Evolutionary conservation across 2,113 vertebrate species (phyloP).

Genomic region (Anarhynchus alexandrinus): DNA sequence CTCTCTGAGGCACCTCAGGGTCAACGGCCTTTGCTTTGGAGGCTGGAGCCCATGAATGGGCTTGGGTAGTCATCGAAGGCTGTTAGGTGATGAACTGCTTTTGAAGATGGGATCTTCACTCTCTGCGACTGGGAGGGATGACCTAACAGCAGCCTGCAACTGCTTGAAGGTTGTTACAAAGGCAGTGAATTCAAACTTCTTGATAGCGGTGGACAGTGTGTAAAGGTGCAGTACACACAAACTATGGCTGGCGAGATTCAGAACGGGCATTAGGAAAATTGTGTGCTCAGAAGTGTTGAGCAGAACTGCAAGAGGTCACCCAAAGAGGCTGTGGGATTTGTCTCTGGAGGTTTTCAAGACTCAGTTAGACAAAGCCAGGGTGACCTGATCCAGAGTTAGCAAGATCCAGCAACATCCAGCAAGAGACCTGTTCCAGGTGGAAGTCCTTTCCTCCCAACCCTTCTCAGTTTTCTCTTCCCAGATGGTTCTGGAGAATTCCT

Average conservation of each 20-base stretch:
- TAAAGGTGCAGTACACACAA: not conserved
- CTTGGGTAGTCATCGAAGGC: not conserved
- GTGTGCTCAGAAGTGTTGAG: not conserved
- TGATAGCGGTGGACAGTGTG: too few relatives aligned
- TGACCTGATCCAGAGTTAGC: not conserved
- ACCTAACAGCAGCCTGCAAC: not conserved
- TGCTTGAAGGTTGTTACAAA: not conserved
- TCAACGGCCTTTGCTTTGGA: not conserved
- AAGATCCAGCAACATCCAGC: not conserved
- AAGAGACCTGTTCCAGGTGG: not conserved
- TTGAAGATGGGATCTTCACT: not conserved
- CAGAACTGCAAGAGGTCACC: not conserved
- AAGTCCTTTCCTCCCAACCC: not conserved
- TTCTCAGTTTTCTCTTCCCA: not conserved
- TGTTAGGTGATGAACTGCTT: not conserved
- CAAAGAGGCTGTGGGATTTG: not conserved
- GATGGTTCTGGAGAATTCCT: not conserved
- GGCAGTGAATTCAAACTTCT: not conserved
- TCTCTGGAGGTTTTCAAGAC: not conserved
- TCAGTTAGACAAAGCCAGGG: not conserved
- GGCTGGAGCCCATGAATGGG: not conserved
- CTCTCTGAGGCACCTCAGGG: not conserved
- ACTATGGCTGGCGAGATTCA: not conserved
- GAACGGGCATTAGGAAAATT: not conserved
- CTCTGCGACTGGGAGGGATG: not conserved